Evolutionary conservation across 2,888 invertebrate genomes (phyloP).

Genomic region (Nasonia oneida): DNA sequence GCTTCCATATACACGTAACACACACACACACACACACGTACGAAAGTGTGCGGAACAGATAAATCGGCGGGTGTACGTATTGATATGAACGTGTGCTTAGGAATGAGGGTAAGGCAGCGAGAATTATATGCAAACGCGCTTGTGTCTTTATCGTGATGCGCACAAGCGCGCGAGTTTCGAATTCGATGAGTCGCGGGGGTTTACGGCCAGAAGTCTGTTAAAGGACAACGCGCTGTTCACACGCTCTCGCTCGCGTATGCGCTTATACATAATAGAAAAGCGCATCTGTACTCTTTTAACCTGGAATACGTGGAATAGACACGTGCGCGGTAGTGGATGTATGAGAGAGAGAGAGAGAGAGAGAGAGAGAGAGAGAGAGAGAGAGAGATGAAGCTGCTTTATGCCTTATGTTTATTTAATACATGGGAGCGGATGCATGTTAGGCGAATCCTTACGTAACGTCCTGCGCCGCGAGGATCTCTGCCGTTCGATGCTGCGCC

Average conservation of each 20-base stretch:
- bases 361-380: neutral
- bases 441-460: constrained; percentile 62
- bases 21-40: neutral
- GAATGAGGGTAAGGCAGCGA: neutral
- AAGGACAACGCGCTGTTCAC: constrained; percentile 66
- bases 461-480: constrained; percentile 52
- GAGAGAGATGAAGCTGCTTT: constrained; percentile 31
- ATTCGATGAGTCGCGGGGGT: constrained; percentile 6
- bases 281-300: constrained; percentile 14
- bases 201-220: constrained; percentile 54
- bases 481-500: constrained; percentile 25
- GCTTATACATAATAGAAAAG: neutral
- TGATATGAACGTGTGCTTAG: neutral
- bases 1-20: neutral
- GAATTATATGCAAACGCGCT: neutral
- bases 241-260: constrained; percentile 62
- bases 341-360: too few species aligned
- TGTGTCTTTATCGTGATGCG: neutral
- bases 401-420: constrained; percentile 63
- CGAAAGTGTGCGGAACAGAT: neutral
- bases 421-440: constrained; percentile 63
- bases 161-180: neutral
- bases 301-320: constrained; percentile 36
- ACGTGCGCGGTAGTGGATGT: neutral
- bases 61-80: neutral